Conservation (phyloP, 2,113 vertebrate genomes). For the Campylorhamphus procurvoides region DNA sequence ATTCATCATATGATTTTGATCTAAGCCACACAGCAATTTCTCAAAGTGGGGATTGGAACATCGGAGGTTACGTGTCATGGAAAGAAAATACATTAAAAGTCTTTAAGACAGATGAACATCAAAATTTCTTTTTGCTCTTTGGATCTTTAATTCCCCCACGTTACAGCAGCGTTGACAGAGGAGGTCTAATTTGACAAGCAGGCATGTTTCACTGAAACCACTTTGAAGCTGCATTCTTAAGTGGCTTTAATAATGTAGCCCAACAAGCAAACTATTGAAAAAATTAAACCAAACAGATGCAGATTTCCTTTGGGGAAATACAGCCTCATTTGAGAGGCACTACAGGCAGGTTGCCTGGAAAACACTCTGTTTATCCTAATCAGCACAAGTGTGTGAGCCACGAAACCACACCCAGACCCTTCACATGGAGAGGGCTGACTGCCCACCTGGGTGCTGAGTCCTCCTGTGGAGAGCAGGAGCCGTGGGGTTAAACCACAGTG, state of each 20-base stretch:
- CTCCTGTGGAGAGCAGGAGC: not conserved
- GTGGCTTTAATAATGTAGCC: conserved; percentile 60
- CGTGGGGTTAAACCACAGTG: not conserved
- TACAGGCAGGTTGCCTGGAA: conserved; percentile 57
- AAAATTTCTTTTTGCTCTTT: not conserved
- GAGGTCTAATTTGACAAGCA: conserved; percentile 37
- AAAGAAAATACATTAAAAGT: not conserved
- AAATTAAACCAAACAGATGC: conserved; percentile 71
- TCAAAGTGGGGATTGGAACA: not conserved
- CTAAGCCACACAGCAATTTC: not conserved
- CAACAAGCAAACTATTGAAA: conserved; percentile 70
- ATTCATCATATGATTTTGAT: not conserved
- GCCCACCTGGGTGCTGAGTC: not conserved
- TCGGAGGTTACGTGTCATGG: not conserved
- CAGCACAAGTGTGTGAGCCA: not conserved
- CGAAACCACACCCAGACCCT: not conserved
- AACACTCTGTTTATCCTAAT: conserved; percentile 57
- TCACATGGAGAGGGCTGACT: fast-evolving
- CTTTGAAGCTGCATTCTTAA: conserved; percentile 57
- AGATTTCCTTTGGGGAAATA: conserved; percentile 46
- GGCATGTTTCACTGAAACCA: conserved; percentile 42
- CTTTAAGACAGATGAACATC: not conserved
- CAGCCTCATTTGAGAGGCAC: conserved; percentile 53
- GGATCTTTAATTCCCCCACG: not conserved
- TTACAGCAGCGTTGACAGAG: not conserved